A percentile compares a stretch with the other conserved stretches of the same genome.
These are phyloP conservation scores for Druon quercuslanigerum DNA, from an alignment of 1,140 invertebrate species.

Conservation along the genomic window DNA sequence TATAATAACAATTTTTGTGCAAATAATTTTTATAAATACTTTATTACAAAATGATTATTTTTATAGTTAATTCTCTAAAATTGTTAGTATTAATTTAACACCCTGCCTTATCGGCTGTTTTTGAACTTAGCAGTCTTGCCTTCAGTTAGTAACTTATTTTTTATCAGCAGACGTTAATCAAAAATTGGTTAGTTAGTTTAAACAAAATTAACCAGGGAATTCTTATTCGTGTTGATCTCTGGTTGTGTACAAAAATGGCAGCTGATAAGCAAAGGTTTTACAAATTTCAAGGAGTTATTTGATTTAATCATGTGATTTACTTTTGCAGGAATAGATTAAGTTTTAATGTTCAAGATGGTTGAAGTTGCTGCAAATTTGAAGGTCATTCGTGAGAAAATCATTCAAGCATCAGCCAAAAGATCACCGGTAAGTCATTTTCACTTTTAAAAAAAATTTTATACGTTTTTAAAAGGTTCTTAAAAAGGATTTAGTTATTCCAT, in stretches of 20 bases:
- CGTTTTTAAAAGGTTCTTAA: constrained; percentile 58
- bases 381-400: constrained; percentile 72
- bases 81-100: too few species aligned
- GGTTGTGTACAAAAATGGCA: background rate
- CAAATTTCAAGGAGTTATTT: background rate
- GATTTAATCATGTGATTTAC: constrained; percentile 7
- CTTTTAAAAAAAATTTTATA: constrained; percentile 72
- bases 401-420: constrained; percentile 69
- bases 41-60: too few species aligned
- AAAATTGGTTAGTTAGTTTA: background rate
- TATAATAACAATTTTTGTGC: too few species aligned
- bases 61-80: too few species aligned
- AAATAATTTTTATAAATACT: too few species aligned
- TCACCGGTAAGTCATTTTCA: constrained; percentile 64
- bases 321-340: constrained; percentile 6
- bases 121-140: background rate
- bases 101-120: background rate
- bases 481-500: background rate
- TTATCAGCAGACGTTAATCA: background rate
- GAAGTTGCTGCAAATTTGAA: constrained; percentile 76
- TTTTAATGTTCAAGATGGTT: constrained; percentile 69
- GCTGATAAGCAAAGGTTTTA: background rate
- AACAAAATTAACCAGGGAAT: background rate
- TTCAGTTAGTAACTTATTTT: background rate
- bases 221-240: too few species aligned